Percentiles rank a stretch among this genome's conserved stretches.
Evolutionary conservation across 2,888 invertebrate genomes (phyloP).

Genomic region (Atrina japonica): DNA sequence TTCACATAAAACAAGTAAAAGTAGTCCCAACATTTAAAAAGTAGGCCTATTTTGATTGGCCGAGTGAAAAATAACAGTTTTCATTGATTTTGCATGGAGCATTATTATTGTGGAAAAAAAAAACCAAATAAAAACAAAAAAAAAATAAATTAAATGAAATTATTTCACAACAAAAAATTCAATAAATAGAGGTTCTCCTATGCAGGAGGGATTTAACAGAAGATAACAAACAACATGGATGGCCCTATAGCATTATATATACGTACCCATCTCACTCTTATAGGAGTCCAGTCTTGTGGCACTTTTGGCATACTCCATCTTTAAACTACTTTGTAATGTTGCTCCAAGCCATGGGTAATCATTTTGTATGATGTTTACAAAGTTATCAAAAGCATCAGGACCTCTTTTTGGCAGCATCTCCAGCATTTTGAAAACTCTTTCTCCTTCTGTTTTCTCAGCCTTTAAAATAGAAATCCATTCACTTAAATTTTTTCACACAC

Average conservation of each 20-base stretch:
- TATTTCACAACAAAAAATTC: not conserved
- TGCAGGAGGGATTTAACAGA: not conserved
- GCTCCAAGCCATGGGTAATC: constrained; percentile 69
- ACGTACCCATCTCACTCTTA: constrained; percentile 34
- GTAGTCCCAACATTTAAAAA: too few relatives aligned
- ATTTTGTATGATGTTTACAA: constrained; percentile 58
- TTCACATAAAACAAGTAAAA: too few relatives aligned
- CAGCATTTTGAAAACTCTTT: constrained; percentile 64
- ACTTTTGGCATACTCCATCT: constrained; percentile 30
- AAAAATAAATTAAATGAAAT: not conserved
- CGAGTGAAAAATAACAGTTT: too few relatives aligned
- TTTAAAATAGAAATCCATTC: constrained; percentile 30
- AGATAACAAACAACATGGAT: not conserved
- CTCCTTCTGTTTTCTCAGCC: constrained; percentile 61
- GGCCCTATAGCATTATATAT: too few relatives aligned
- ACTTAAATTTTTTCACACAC: too few relatives aligned
- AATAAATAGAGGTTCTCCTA: constrained; percentile 11
- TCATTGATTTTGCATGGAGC: too few relatives aligned
- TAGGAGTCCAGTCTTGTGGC: constrained; percentile 44
- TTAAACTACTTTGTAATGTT: constrained; percentile 47
- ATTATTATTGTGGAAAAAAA: not conserved
- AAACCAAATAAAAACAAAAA: not conserved
- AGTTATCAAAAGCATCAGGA: constrained; percentile 65
- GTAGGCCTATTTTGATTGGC: too few relatives aligned
- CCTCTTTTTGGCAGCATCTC: constrained; percentile 66